Evolutionary conservation across 2,113 vertebrate species (phyloP), one percentile per base, ranked within the genome.

Genomic region (Caracal caracal): DNA sequence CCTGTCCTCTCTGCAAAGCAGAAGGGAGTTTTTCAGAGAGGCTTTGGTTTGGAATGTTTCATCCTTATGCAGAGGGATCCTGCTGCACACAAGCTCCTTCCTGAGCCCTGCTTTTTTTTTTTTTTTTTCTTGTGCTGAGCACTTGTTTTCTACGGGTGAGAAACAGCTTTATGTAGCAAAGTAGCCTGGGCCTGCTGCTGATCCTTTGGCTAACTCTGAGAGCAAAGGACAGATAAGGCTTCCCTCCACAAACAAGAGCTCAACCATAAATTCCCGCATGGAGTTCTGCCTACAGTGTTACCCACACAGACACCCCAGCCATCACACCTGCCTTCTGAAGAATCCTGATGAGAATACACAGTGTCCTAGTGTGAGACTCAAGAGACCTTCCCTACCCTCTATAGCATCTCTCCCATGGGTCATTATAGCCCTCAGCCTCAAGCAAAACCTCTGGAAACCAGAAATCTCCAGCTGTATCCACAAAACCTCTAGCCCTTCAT

Each of bases 381-480:
- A 30, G 22, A 0, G 5, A 20, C 33, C 40, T 33, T n/a, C 4
- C n/a, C 51, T 10, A 5, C 10, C 10, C 12, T 2, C 16, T 2
- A 13, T 3, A 59, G 59, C 22, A 20, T 92, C 85, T 66, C 40
- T 84, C 70, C 26, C 43, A 22, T 2, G 0, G 1, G 40, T 37
- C 65, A 81, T 33, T 85, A 59, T 5, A 43, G 68, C 53, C n/a
- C 35, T 53, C 56, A 26, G 56, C 79, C 63, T 59, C 12, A 1
- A 63, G 82, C n/a, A 79, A 81, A 81, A 63, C 37, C 82, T 91
- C 89, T 84, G 49, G 37, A 94, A 91, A 56, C 51, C 61, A 94
- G 92, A 30, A 88, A 37, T 47, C 26, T 56, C 76, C 86, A 94
- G 79, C 90, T 97, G 85, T 78, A 86, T 61, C 76, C 83, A 95